Conservation (phyloP, 2,888 invertebrate genomes). For the Watsonalla cultraria region DNA sequence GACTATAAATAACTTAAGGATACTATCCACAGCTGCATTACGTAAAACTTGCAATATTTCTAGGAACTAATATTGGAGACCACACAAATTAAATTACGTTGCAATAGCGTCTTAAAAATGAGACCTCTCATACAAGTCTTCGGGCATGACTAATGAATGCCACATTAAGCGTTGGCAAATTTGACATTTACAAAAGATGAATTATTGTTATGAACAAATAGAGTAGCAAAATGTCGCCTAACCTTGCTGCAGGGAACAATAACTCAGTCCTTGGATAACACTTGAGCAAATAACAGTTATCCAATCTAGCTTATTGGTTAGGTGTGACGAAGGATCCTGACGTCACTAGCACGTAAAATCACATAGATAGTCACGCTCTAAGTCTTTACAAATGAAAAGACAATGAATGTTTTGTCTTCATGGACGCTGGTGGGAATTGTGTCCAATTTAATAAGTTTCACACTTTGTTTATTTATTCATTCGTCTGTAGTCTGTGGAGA, state of each 20-base stretch:
- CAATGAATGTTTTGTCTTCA: background rate
- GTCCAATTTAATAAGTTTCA: background rate
- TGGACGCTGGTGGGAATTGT: background rate
- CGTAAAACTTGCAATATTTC: no score
- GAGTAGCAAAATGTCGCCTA: conserved; percentile 17
- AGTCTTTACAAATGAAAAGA: background rate
- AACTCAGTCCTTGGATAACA: conserved; percentile 52
- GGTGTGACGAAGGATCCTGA: conserved; percentile 19
- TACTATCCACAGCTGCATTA: no score
- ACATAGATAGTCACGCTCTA: no score
- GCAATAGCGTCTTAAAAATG: no score
- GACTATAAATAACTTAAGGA: background rate
- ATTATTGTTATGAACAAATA: conserved; percentile 18
- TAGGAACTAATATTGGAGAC: no score
- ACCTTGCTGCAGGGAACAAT: conserved; percentile 27
- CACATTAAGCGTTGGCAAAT: conserved; percentile 12
- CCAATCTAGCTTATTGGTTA: conserved; percentile 43
- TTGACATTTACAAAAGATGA: conserved; percentile 14
- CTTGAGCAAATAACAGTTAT: conserved; percentile 58
- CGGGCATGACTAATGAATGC: conserved; percentile 10
- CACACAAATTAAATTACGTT: no score
- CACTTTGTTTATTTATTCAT: background rate
- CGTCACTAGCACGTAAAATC: background rate
- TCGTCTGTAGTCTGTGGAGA: background rate
- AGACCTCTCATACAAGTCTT: background rate